Evolutionary conservation across 2,113 vertebrate species (phyloP), one percentile per base, ranked within the genome.

Genomic region (Hemichromis elongatus): DNA sequence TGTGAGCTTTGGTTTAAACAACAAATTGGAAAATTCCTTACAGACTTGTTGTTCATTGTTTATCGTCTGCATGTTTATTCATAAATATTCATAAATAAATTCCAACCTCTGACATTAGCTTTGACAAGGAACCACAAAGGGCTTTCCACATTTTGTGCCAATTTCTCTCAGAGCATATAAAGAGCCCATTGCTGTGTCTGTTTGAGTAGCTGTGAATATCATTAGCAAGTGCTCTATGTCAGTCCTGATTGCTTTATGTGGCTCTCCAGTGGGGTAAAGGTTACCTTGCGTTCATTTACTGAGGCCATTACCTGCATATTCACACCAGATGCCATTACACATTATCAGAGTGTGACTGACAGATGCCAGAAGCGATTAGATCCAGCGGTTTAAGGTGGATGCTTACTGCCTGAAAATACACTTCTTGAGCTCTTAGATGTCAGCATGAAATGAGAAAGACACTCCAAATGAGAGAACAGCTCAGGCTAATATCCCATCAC

Each of bases 381-480:
- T 92, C 63, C 89, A 86, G 77, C 7, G 52, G 84, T 89, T 92
- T 79, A 93, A 87, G 85, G 89, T 78, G 87, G 82, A 78, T 75
- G 56, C 61, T 66, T 8, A 24, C 55, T 42, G 66, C 80, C 85
- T 91, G 59, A 85, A 89, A 90, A 93, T 86, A 88, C 80, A 93
- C 89, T 84, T 92, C 87, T 77, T 52, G 84, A 86, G 86, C 81
- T 89, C 90, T 94, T 84, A 88, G 90, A 90, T 84, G 83, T 85
- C 92, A 89, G 84, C 93, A 89, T 95, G 94, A 95, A 95, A 96
- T 96, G 93, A 88, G 90, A 92, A 88, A 90, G 94, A 95, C 95
- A 95, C 66, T 90, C 80, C 80, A 91, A 95, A 94, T 90, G 90
- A 95, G 80, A 52, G 83, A 92, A 95, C 89, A 92, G 88, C 88